Conservation (phyloP, 1,140 invertebrate genomes). For the Leptestheria dahalacensis region DNA sequence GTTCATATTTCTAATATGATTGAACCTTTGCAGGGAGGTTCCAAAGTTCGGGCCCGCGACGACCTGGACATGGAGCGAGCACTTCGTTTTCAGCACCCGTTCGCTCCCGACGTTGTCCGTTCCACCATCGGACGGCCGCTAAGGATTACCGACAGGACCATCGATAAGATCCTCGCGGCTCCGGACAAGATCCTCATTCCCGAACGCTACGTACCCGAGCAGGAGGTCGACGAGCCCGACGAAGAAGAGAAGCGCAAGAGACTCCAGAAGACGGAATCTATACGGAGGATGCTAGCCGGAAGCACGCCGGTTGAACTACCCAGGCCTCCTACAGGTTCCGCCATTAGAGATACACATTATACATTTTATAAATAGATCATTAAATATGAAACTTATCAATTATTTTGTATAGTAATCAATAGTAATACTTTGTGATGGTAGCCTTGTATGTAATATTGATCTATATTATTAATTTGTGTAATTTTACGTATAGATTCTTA, state of each 20-base stretch:
- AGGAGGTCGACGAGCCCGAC: constrained; percentile 41
- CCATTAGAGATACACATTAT: not conserved
- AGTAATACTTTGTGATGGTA: too few relatives aligned
- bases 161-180: constrained; percentile 64
- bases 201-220: constrained; percentile 75
- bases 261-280: constrained; percentile 72
- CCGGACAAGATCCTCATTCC: constrained; percentile 83
- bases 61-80: constrained; percentile 73
- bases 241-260: constrained; percentile 65
- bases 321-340: constrained; percentile 7
- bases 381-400: too few relatives aligned
- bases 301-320: constrained; percentile 22
- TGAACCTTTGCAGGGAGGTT: constrained; percentile 31
- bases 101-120: constrained; percentile 61
- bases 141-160: constrained; percentile 55
- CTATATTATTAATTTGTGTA: too few relatives aligned
- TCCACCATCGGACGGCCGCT: constrained; percentile 45
- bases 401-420: too few relatives aligned
- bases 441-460: too few relatives aligned
- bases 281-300: constrained; percentile 75
- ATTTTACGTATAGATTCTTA: too few relatives aligned
- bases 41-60: constrained; percentile 46
- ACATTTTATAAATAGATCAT: too few relatives aligned
- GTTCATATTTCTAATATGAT: too few relatives aligned
- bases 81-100: constrained; percentile 36